Percentiles rank a stretch among this genome's conserved stretches.
Evolutionary conservation across 2,113 vertebrate genomes (phyloP).

Genomic region (Hippocampus barbouri): DNA sequence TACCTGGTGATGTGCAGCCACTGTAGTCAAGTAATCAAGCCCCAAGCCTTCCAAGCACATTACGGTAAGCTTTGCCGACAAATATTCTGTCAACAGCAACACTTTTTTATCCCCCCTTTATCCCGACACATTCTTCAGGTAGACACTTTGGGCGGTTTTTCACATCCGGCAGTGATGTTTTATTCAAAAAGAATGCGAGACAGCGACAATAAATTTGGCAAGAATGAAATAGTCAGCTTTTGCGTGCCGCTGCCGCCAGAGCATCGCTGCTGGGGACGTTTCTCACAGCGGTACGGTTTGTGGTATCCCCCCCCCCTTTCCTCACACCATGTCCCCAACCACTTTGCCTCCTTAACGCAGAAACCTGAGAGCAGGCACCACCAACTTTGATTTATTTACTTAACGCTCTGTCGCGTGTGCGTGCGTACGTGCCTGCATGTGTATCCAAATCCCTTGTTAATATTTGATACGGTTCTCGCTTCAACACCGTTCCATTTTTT

Average conservation of each 20-base stretch:
- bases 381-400: conserved; percentile 29
- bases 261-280: conserved; percentile 6
- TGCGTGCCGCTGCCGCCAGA: not conserved
- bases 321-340: conserved; percentile 3
- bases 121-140: not conserved
- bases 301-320: conserved; percentile 7
- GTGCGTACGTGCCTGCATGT: conserved; percentile 46
- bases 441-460: conserved; percentile 45
- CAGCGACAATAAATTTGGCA: not conserved
- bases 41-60: conserved; percentile 99
- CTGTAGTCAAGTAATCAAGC: conserved; percentile 98
- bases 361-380: conserved; percentile 18
- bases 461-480: conserved; percentile 53
- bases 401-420: conserved; percentile 9
- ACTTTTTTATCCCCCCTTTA: not conserved
- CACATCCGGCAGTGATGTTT: not conserved
- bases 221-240: not conserved
- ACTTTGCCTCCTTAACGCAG: conserved; percentile 18
- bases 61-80: conserved; percentile 84
- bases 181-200: not conserved
- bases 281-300: conserved; percentile 13
- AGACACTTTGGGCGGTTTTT: not conserved
- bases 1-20: conserved; percentile 99
- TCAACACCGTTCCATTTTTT: conserved; percentile 22
- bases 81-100: not conserved